Conservation (phyloP, 1,140 invertebrate species). For the Daktulosphaira vitifoliae region DNA sequence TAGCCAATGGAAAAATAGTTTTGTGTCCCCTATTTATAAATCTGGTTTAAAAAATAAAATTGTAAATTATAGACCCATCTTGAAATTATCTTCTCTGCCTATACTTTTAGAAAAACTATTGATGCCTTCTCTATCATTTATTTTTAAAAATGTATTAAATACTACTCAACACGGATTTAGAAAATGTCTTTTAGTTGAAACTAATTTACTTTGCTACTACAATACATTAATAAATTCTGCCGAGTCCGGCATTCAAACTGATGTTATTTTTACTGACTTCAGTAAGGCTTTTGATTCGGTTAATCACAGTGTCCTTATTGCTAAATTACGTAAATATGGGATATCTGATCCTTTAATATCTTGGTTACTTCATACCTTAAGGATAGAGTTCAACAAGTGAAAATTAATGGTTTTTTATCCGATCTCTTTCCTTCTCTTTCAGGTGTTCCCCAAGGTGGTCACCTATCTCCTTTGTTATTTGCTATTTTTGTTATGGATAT, state of each 20-base stretch:
- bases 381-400: background rate
- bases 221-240: background rate
- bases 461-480: background rate
- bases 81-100: background rate
- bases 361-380: background rate
- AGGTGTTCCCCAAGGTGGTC: too few species aligned
- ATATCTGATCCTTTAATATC: too few species aligned
- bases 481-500: too few species aligned
- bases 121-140: background rate
- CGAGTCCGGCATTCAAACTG: background rate
- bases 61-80: background rate
- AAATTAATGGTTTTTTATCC: background rate
- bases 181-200: background rate
- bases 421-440: too few species aligned
- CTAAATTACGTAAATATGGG: too few species aligned
- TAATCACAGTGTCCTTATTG: background rate
- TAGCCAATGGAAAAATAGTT: background rate
- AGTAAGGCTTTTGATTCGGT: background rate
- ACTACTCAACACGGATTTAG: background rate
- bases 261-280: background rate
- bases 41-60: background rate
- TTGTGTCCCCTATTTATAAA: background rate
- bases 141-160: background rate
- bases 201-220: background rate
- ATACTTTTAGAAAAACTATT: background rate